phyloP scores from a whole-genome alignment of 2,113 vertebrate species.

The Okapia johnstoni region DNA sequence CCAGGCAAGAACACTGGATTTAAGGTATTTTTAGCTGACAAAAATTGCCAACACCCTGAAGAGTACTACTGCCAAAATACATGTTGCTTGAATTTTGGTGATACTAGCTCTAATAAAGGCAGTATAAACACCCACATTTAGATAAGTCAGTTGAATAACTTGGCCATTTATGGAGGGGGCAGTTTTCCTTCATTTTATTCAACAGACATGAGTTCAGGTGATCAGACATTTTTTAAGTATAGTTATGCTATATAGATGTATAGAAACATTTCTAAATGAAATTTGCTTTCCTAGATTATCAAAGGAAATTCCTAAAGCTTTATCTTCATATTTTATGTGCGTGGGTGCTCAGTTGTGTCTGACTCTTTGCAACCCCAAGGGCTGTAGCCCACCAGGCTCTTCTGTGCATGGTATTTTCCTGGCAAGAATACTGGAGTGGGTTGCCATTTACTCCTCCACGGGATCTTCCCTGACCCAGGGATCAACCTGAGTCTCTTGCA shows the following conservation, averaged over 20 bases:
- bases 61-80: not conserved
- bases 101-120: not conserved
- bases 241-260: not conserved
- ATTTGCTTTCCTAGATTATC: conserved; percentile 8
- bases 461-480: not conserved
- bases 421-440: not conserved
- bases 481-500: not conserved
- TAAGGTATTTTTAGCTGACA: not conserved
- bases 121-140: not conserved
- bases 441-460: not conserved
- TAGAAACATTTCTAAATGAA: not conserved
- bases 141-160: not conserved
- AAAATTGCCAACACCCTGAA: not conserved
- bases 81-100: not conserved
- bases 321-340: not conserved
- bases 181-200: conserved; percentile 5
- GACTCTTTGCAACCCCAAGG: not conserved
- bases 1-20: too few relatives aligned
- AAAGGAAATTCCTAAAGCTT: not conserved
- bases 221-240: not conserved
- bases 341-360: not conserved
- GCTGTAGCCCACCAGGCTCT: not conserved
- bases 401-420: not conserved
- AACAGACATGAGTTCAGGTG: not conserved
- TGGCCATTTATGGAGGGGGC: not conserved